Percentiles rank a stretch among this genome's conserved stretches.
phyloP scores from a whole-genome alignment of 2,888 invertebrate species.

The Himalopsyche anomala region DNA sequence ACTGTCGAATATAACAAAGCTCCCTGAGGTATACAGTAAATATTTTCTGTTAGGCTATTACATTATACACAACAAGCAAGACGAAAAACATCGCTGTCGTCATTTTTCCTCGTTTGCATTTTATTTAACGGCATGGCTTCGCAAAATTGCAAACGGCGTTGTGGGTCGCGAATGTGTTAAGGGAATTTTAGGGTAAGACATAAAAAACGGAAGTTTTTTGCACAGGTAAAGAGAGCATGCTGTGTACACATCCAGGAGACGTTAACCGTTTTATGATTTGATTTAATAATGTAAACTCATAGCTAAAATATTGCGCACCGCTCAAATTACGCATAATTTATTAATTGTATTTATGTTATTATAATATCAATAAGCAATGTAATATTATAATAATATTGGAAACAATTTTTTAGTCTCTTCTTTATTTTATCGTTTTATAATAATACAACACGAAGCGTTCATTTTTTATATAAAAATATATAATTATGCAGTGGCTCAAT shows the following conservation, averaged over 20 bases:
- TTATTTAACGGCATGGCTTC: constrained; percentile 33
- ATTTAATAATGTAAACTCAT: too few relatives aligned
- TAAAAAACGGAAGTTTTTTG: constrained; percentile 42
- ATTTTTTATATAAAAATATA: too few relatives aligned
- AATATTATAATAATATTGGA: too few relatives aligned
- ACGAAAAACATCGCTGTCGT: constrained; percentile 40
- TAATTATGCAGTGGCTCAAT: too few relatives aligned
- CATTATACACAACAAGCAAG: constrained; percentile 38
- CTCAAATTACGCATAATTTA: too few relatives aligned
- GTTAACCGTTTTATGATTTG: not conserved
- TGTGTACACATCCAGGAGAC: constrained; percentile 25
- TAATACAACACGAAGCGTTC: too few relatives aligned
- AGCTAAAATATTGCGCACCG: too few relatives aligned
- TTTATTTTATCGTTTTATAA: too few relatives aligned
- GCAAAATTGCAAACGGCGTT: constrained; percentile 38
- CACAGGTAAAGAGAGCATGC: constrained; percentile 41
- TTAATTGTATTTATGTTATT: too few relatives aligned
- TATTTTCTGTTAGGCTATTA: constrained; percentile 37
- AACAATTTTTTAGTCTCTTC: too few relatives aligned
- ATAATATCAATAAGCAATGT: too few relatives aligned
- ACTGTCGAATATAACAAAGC: constrained; percentile 38
- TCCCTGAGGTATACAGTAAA: constrained; percentile 26
- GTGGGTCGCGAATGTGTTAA: constrained; percentile 41
- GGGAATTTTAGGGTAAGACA: constrained; percentile 43
- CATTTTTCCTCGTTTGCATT: constrained; percentile 42